Percentiles rank a stretch among this genome's conserved stretches.
phyloP scores from a whole-genome alignment of 2,797 vertebrate species.

The Clarias fuscus region DNA sequence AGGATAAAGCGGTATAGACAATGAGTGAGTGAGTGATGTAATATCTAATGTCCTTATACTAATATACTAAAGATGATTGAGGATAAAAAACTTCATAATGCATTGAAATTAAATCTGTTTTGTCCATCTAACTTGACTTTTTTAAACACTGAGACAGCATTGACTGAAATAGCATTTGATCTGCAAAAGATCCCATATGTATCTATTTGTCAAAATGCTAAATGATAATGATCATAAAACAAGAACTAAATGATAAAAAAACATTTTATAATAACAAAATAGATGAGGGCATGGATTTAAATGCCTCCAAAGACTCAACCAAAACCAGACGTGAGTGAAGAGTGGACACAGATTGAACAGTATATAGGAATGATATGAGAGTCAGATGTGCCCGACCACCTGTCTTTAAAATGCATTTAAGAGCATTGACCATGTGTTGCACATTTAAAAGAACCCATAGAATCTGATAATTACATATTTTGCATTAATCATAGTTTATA shows the following conservation, averaged over 20 bases:
- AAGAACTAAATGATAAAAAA: background rate
- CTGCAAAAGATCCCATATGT: too few species aligned
- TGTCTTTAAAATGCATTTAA: background rate
- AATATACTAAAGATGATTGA: background rate
- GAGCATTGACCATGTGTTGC: too few species aligned
- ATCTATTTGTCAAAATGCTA: background rate
- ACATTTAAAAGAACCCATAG: too few species aligned
- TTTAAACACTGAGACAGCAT: background rate
- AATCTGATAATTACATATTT: too few species aligned
- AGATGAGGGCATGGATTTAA: background rate
- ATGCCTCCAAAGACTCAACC: background rate
- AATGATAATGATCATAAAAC: background rate
- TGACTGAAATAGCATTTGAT: background rate
- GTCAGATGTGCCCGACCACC: background rate
- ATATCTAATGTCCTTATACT: background rate
- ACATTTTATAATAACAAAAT: background rate
- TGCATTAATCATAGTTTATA: too few species aligned
- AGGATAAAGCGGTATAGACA: too few species aligned
- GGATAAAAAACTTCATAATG: background rate
- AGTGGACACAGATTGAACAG: background rate
- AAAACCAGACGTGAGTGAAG: background rate
- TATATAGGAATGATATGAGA: background rate
- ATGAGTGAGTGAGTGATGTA: background rate
- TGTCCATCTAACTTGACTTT: background rate
- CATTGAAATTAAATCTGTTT: background rate